A percentile compares a stretch with the other conserved stretches of the same genome.
These are phyloP conservation scores for Spongilla lacustris DNA, from an alignment of 37 sponge, comb jelly and placozoan genomes.

Conservation along the genomic window DNA sequence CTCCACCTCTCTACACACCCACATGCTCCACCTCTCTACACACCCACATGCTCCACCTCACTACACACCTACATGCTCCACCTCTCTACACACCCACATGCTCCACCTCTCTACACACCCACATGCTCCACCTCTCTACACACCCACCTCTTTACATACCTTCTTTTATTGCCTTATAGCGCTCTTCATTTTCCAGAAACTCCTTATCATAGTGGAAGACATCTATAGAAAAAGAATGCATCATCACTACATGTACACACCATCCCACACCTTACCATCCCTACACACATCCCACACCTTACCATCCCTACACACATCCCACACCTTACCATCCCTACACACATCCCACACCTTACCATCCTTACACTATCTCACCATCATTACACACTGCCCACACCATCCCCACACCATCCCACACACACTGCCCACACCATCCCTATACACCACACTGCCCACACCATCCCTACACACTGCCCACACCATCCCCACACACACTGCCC, in stretches of 20 bases:
- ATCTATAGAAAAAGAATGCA: constrained; percentile 43
- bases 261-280: background rate
- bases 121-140: no score
- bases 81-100: no score
- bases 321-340: background rate
- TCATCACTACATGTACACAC: background rate
- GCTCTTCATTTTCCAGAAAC: constrained; percentile 82
- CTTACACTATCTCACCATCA: no score
- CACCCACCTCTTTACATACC: constrained; percentile 40
- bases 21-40: no score
- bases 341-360: background rate
- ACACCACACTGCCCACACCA: background rate
- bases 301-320: background rate
- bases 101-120: no score
- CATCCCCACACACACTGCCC: background rate
- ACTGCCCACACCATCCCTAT: background rate
- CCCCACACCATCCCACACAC: background rate
- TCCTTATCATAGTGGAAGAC: constrained; percentile 92
- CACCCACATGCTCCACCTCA: no score
- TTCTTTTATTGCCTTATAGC: constrained; percentile 78
- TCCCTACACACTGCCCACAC: background rate
- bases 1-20: no score
- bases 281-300: background rate
- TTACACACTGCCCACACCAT: constrained; percentile 75
- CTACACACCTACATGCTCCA: no score